phyloP scores from a whole-genome alignment of 2,113 vertebrate genomes.

The Tylochromis polylepis region DNA sequence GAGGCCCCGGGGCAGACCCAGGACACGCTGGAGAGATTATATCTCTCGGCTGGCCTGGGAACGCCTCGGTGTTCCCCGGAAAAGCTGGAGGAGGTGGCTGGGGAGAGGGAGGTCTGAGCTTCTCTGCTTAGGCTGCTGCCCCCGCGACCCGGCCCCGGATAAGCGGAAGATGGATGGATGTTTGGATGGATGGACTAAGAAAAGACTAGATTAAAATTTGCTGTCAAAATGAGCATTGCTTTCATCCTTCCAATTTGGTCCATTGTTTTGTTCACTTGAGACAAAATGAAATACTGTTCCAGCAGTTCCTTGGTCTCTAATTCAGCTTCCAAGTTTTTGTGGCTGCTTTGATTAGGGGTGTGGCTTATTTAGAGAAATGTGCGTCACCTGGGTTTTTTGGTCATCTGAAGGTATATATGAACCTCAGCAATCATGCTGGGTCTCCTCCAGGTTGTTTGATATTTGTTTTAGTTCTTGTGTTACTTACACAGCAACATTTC shows the following conservation, averaged over 20 bases:
- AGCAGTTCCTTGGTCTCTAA: neutral
- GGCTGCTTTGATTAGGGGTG: neutral
- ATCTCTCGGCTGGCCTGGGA: too few relatives aligned
- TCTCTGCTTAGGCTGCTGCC: too few relatives aligned
- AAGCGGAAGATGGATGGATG: too few relatives aligned
- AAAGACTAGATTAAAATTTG: neutral
- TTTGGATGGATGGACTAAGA: too few relatives aligned
- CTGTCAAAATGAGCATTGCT: neutral
- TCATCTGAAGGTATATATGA: neutral
- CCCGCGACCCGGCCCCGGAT: too few relatives aligned
- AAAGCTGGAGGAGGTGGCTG: too few relatives aligned
- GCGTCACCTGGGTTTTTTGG: neutral
- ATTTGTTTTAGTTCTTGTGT: neutral
- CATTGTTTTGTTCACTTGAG: neutral
- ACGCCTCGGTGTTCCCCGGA: too few relatives aligned
- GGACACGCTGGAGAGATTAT: too few relatives aligned
- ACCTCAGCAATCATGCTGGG: neutral
- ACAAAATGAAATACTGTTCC: neutral
- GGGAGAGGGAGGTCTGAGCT: too few relatives aligned
- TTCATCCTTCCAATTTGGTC: neutral
- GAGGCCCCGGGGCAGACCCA: too few relatives aligned
- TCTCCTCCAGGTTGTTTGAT: neutral
- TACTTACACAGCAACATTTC: neutral
- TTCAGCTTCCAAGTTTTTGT: neutral
- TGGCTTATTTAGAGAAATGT: neutral